A percentile compares a stretch with the other conserved stretches of the same genome.
Evolutionary conservation across 2,113 vertebrate species (phyloP).

Genomic region (Bubo bubo): DNA sequence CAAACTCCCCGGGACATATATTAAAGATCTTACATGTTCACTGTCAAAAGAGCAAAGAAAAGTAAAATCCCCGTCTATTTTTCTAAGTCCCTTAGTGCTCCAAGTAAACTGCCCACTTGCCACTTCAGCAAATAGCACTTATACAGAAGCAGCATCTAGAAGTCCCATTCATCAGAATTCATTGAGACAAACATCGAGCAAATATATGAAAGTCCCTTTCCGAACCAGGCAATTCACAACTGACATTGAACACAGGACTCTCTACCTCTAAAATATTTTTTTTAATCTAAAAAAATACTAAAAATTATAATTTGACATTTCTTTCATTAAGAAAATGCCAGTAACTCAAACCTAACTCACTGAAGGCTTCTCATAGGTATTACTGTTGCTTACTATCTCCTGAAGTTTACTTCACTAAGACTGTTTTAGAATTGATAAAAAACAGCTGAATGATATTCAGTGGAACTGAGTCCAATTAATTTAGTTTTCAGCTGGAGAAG

Average conservation of each 20-base stretch:
- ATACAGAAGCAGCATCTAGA: neutral
- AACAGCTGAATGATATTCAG: neutral
- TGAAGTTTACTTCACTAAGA: neutral
- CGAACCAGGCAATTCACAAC: neutral
- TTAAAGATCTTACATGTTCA: neutral
- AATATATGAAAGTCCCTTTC: neutral
- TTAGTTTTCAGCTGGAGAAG: neutral
- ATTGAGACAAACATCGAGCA: neutral
- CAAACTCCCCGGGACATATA: neutral
- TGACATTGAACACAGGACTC: neutral
- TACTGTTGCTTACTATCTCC: neutral
- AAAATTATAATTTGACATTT: neutral
- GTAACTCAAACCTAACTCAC: neutral
- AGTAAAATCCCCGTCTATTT: neutral
- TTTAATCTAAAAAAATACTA: neutral
- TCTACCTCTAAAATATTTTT: neutral
- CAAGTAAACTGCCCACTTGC: neutral
- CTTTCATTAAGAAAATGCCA: neutral
- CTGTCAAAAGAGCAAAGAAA: neutral
- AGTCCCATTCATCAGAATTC: neutral
- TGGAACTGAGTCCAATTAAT: neutral
- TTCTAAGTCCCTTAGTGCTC: neutral
- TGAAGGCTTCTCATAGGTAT: neutral
- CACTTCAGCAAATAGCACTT: neutral
- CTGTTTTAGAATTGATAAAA: neutral